These are phyloP conservation scores for Lipophrys pholis DNA, from an alignment of 2,113 vertebrate species.

Conservation along the genomic window DNA sequence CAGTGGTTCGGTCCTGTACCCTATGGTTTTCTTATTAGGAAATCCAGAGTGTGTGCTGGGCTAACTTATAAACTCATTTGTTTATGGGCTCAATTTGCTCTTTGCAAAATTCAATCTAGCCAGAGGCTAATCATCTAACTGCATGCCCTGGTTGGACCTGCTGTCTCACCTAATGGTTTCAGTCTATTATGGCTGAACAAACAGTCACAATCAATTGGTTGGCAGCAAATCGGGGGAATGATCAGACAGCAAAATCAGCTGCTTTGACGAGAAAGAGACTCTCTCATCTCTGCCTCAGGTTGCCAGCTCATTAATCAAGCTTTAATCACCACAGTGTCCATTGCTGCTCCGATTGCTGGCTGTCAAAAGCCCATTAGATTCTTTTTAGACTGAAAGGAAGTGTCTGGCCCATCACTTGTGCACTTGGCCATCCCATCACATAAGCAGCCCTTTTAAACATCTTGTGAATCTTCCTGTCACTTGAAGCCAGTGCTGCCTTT, in stretches of 20 bases:
- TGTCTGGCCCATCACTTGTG: constrained; percentile 42
- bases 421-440: constrained; percentile 22
- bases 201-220: constrained; percentile 50
- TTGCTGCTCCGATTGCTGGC: constrained; percentile 18
- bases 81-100: constrained; percentile 47
- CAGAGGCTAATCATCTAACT: constrained; percentile 31
- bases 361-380: constrained; percentile 64
- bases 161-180: constrained; percentile 23
- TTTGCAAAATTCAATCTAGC: constrained; percentile 40
- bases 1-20: constrained; percentile 71
- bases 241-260: constrained; percentile 36
- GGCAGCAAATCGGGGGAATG: constrained; percentile 36
- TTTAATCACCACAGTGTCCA: constrained; percentile 49
- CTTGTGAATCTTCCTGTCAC: constrained; percentile 51
- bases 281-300: constrained; percentile 22
- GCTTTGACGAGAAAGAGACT: constrained; percentile 2
- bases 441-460: constrained; percentile 39
- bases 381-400: constrained; percentile 30
- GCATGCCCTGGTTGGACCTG: constrained; percentile 24
- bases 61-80: constrained; percentile 42
- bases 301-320: constrained; percentile 54
- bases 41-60: constrained; percentile 16
- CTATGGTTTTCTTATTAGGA: constrained; percentile 70
- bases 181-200: constrained; percentile 51
- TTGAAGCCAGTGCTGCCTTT: not conserved